A percentile compares a stretch with the other conserved stretches of the same genome.
These are phyloP conservation scores for Nephrotoma flavescens DNA, from an alignment of 2,888 invertebrate genomes.

Conservation along the genomic window DNA sequence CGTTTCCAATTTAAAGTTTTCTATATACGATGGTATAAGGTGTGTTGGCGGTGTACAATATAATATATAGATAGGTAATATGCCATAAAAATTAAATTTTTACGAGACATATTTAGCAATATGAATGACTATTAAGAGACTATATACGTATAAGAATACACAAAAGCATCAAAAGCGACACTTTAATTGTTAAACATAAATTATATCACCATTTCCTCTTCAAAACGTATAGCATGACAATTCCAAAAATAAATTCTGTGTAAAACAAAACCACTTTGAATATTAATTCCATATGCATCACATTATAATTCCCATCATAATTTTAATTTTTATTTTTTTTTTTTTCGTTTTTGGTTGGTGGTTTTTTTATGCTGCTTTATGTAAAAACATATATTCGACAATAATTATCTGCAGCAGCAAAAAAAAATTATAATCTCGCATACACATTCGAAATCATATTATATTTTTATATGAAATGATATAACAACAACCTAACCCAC, in stretches of 20 bases:
- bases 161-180: background rate
- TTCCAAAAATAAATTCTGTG: background rate
- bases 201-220: background rate
- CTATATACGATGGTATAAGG: background rate
- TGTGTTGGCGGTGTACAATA: background rate
- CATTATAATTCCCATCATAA: background rate
- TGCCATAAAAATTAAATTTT: background rate
- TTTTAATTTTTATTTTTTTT: background rate
- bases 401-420: background rate
- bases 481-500: background rate
- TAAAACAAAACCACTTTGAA: background rate
- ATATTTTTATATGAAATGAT: background rate
- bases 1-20: background rate
- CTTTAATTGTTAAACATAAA: background rate
- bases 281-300: background rate
- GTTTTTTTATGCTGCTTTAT: background rate
- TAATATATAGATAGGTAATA: too few species aligned
- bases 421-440: background rate
- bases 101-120: background rate
- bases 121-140: background rate
- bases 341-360: background rate
- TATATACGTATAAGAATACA: background rate
- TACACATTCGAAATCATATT: background rate
- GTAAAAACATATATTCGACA: background rate
- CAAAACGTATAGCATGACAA: background rate